These are phyloP conservation scores for Bombus consobrinus DNA, from an alignment of 1,140 invertebrate genomes.

Conservation along the genomic window DNA sequence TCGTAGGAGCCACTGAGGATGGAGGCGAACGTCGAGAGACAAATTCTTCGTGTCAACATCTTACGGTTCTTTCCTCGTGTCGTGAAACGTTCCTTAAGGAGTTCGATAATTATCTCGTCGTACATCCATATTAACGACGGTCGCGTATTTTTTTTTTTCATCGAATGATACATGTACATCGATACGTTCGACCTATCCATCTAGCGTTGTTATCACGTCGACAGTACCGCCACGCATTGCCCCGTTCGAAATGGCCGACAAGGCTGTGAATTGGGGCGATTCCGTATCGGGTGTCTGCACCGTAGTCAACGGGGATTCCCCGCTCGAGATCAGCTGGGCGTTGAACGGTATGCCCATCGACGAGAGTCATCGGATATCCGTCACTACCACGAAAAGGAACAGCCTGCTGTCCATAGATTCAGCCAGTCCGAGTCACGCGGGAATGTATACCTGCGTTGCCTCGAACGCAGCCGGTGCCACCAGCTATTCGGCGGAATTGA, in stretches of 20 bases:
- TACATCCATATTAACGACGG: background rate
- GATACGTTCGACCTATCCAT: slow-evolving; percentile 7
- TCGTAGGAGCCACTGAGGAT: slow-evolving; percentile 27
- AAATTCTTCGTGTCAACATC: background rate
- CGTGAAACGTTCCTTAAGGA: background rate
- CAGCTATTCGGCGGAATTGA: slow-evolving; percentile 86
- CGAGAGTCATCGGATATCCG: slow-evolving; percentile 71
- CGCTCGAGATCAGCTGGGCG: slow-evolving; percentile 86
- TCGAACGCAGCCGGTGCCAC: slow-evolving; percentile 89
- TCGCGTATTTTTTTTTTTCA: background rate
- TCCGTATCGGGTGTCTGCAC: slow-evolving; percentile 84
- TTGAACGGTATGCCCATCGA: slow-evolving; percentile 79
- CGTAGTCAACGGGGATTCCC: slow-evolving; percentile 86
- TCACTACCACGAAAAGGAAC: slow-evolving; percentile 82
- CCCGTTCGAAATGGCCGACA: slow-evolving; percentile 82
- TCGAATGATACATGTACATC: background rate
- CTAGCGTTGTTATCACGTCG: slow-evolving; percentile 48
- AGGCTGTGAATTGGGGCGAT: slow-evolving; percentile 82
- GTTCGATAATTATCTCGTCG: too few relatives aligned
- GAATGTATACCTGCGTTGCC: slow-evolving; percentile 88
- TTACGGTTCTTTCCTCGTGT: background rate
- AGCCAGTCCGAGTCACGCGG: slow-evolving; percentile 85
- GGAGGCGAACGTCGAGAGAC: slow-evolving; percentile 8
- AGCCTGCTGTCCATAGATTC: slow-evolving; percentile 84
- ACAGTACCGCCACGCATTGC: slow-evolving; percentile 82